A percentile compares a stretch with the other conserved stretches of the same genome.
phyloP scores from a whole-genome alignment of 2,888 invertebrate species.

The Craniophora ligustri region DNA sequence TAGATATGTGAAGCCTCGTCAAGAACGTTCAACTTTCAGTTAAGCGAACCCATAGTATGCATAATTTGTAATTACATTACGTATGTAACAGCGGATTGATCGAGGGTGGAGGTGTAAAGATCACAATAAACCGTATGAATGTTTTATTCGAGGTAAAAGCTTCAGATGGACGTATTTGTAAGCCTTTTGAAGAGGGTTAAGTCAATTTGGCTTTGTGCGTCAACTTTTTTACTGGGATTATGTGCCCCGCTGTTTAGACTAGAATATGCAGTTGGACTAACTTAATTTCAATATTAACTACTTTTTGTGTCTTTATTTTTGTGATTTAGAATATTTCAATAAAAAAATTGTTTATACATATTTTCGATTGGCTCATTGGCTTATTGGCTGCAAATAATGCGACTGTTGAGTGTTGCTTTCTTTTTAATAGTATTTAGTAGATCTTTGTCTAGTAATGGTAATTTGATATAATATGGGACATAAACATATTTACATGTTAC shows the following conservation, averaged over 20 bases:
- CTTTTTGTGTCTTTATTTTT: neutral
- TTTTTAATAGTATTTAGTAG: too few relatives aligned
- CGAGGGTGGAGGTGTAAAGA: constrained; percentile 75
- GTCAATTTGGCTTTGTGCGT: constrained; percentile 83
- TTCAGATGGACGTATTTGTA: constrained; percentile 80
- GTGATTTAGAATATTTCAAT: too few relatives aligned
- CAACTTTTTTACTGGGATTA: constrained; percentile 81
- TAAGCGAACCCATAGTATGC: constrained; percentile 18
- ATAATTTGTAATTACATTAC: constrained; percentile 51
- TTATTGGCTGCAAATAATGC: too few relatives aligned
- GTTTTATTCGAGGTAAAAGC: constrained; percentile 84
- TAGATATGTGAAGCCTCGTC: neutral
- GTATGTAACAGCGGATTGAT: constrained; percentile 47
- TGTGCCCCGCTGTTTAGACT: constrained; percentile 56
- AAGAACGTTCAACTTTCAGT: constrained; percentile 6
- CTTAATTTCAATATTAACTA: constrained; percentile 26
- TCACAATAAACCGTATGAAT: constrained; percentile 82
- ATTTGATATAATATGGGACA: too few relatives aligned
- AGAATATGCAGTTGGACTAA: constrained; percentile 53
- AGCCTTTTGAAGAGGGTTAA: constrained; percentile 86
- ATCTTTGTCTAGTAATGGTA: too few relatives aligned
- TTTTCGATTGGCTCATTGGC: too few relatives aligned
- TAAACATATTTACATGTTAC: too few relatives aligned
- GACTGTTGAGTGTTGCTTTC: too few relatives aligned
- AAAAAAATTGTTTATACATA: too few relatives aligned